Evolutionary conservation across 2,888 invertebrate species (phyloP), one percentile per base, ranked within the genome.

Genomic region (Cenopis cana): DNA sequence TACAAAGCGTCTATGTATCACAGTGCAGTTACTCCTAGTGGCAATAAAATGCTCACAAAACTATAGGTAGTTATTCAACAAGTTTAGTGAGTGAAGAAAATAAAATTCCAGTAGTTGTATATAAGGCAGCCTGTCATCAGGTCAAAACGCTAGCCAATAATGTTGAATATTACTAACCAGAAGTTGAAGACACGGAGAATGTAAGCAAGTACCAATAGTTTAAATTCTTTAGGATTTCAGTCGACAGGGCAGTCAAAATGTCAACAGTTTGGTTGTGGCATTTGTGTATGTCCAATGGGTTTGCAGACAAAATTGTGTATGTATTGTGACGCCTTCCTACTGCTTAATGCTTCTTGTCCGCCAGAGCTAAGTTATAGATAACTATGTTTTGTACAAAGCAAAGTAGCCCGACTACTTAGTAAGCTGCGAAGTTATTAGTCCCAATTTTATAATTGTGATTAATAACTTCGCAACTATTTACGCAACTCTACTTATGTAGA

Each of bases 1-100:
- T 59, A 59, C 41, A 60, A 60, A 46, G 46, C 10, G 0, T 41
- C 46, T 46, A 46, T 46, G 46, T 46, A 46, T 46, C 46, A 46
- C 46, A 46, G 46, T 46, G 46, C 46, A 46, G 46, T 46, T 46
- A 46, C n/a, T 46, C 6, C 46, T 46, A 46, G 46, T 46, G 46
- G 46, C 46, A 46, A 46, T 46, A 46, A 46, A 46, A 46, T 46
- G n/a, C 46, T 46, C 33, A 33, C 33, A 5, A 33, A 33, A 46
- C n/a, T 46, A n/a, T 46, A 12, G 41, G n/a, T 46, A 46, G n/a
- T 46, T 46, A n/a, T 46, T 46, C 6, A n/a, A 6, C 8, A 8
- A n/a, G 12, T 46, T 46, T 46, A 46, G 46, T 46, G 46, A 46
- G n/a, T 46, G 8, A 46, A n/a, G 46, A 46, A 46, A n/a, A 14